Evolutionary conservation across 2,797 vertebrate genomes (phyloP), one percentile per base, ranked within the genome.

Genomic region (Threskiornis aethiopicus): DNA sequence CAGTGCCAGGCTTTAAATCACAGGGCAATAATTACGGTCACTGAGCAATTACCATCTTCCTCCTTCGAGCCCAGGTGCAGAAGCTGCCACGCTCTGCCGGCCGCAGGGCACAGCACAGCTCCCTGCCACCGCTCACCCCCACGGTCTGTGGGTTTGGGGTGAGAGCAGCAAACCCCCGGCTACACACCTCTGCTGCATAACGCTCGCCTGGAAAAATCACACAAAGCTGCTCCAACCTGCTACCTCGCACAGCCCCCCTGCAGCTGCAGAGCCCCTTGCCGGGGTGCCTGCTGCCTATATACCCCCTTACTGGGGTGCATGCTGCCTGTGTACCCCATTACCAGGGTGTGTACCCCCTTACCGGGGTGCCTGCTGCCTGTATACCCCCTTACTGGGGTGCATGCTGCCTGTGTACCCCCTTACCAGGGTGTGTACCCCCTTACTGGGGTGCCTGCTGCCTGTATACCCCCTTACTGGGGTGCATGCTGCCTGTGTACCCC

Each of bases 61-160:
- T 28, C 58, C 66, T 6, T 18, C 17, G 3, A 49, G 58, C 37
- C 44, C 42, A 12, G 65, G 47, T 6, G 35, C 28, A 42, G 8
- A 20, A 76, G 57, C 20, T 26, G 81, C 37, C 59, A 5, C 9
- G 20, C 49, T 62, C 26, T 57, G 82, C 42, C 5, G 5, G 35
- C 31, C 5, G 2, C 61, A 9, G 59, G 28, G 14, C 49, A 11
- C 39, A 5, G 57, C 57, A 1, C 58, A 24, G 37, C 62, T 35
- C 62, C 70, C 85, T 8, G 35, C 31, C 62, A 9, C 78, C 5
- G 2, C 62, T 69, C 39, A 1, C 46, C 47, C 26, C 31, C 20
- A 2, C 47, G 9, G 47, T 33, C 54, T 1, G 2, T 5, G 71
- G 62, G 29, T 42, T 35, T 9, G 21, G 70, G 8, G 4, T 1